phyloP scores from a whole-genome alignment of 2,888 invertebrate genomes.

The Meteorus cinctellus region DNA sequence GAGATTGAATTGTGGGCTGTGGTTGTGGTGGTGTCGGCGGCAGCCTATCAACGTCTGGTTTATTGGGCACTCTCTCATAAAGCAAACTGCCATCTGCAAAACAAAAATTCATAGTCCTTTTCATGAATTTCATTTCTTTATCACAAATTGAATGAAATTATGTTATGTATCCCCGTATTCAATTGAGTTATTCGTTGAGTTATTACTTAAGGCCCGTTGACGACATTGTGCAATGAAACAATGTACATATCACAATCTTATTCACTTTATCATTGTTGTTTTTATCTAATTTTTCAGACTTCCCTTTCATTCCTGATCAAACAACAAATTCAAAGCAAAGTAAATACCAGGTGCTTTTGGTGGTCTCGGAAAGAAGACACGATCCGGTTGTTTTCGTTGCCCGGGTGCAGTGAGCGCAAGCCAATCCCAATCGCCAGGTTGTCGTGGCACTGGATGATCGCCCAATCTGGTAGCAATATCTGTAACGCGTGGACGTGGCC shows the following conservation, averaged over 20 bases:
- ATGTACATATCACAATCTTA: neutral
- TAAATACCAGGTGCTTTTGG: slow-evolving; percentile 86
- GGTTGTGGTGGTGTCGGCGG: slow-evolving; percentile 73
- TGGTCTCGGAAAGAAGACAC: slow-evolving; percentile 91
- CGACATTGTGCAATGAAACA: neutral
- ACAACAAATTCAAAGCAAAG: slow-evolving; percentile 16
- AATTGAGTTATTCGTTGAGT: neutral
- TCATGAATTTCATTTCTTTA: neutral
- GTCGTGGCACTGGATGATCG: slow-evolving; percentile 74
- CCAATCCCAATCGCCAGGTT: slow-evolving; percentile 79
- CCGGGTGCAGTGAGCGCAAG: slow-evolving; percentile 83
- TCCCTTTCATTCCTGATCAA: slow-evolving; percentile 9
- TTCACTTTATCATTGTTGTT: slow-evolving; percentile 8
- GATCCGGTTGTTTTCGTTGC: slow-evolving; percentile 86
- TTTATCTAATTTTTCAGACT: neutral
- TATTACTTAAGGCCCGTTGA: slow-evolving; percentile 10
- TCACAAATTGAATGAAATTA: neutral
- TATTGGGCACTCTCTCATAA: slow-evolving; percentile 90
- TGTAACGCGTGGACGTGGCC: slow-evolving; percentile 76
- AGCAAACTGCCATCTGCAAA: slow-evolving; percentile 86
- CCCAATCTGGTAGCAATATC: slow-evolving; percentile 83
- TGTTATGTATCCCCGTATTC: neutral
- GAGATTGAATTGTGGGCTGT: slow-evolving; percentile 68
- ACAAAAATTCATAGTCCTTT: slow-evolving; percentile 16
- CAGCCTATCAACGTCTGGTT: slow-evolving; percentile 82